phyloP scores from a whole-genome alignment of 2,113 vertebrate genomes.

The Amphiprion percula region DNA sequence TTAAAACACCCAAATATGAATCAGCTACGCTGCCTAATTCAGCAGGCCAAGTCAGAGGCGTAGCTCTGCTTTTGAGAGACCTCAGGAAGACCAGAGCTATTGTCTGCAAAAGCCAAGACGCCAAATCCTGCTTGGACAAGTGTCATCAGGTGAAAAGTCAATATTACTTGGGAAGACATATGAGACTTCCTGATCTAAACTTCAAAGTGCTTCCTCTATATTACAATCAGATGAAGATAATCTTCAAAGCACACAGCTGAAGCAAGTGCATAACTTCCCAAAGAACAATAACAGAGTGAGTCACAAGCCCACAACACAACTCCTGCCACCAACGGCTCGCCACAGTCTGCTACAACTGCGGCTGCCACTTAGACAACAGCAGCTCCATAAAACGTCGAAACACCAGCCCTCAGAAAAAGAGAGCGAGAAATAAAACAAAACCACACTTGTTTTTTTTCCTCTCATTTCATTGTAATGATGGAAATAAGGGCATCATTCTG shows the following conservation, averaged over 20 bases:
- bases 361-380: slow-evolving; percentile 76
- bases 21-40: slow-evolving; percentile 67
- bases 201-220: not conserved
- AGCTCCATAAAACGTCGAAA: slow-evolving; percentile 78
- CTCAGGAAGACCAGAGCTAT: slow-evolving; percentile 34
- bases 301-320: slow-evolving; percentile 73
- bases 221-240: slow-evolving; percentile 36
- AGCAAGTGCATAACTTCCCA: slow-evolving; percentile 72
- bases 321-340: slow-evolving; percentile 69
- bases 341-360: slow-evolving; percentile 76
- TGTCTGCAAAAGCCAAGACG: slow-evolving; percentile 42
- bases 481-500: slow-evolving; percentile 86
- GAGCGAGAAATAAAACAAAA: slow-evolving; percentile 66
- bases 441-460: slow-evolving; percentile 71
- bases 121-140: slow-evolving; percentile 12
- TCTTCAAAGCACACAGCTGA: slow-evolving; percentile 44
- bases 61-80: slow-evolving; percentile 49
- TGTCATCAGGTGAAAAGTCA: slow-evolving; percentile 3
- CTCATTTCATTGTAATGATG: slow-evolving; percentile 83
- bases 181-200: not conserved
- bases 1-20: slow-evolving; percentile 86
- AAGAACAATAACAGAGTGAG: slow-evolving; percentile 72
- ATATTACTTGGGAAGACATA: not conserved
- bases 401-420: slow-evolving; percentile 55
- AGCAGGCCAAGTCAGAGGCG: slow-evolving; percentile 52